Conservation (phyloP, 2,797 vertebrate species). For the Phoebastria nigripes region DNA sequence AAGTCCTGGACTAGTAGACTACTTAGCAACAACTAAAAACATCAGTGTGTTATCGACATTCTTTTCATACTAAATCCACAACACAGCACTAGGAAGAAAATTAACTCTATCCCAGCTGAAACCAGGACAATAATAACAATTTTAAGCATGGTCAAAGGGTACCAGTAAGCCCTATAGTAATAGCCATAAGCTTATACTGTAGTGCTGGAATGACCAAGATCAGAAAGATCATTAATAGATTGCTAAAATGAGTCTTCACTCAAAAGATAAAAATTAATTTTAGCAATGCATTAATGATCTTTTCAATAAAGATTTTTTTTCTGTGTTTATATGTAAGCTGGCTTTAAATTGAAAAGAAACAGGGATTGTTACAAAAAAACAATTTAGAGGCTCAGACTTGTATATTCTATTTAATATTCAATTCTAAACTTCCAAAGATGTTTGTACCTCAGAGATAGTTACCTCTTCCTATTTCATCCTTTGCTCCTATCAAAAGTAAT, state of each 20-base stretch:
- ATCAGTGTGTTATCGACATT: no score
- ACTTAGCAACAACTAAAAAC: no score
- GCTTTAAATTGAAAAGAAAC: neutral
- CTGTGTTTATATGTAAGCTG: neutral
- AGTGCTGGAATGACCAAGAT: neutral
- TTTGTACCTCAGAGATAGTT: neutral
- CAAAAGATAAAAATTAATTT: neutral
- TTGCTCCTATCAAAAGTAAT: slow-evolving; percentile 43
- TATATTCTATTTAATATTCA: neutral
- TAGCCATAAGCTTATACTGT: neutral
- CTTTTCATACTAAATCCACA: no score
- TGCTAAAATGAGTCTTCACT: neutral
- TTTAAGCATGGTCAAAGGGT: neutral
- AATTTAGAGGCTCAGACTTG: neutral
- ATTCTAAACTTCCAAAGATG: slow-evolving; percentile 3
- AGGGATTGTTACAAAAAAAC: neutral
- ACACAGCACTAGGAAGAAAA: no score
- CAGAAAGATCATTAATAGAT: neutral
- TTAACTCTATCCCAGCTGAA: no score
- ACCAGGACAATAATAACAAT: neutral
- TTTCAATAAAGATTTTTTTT: neutral
- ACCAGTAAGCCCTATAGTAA: neutral
- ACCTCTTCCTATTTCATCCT: slow-evolving; percentile 1
- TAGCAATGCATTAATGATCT: neutral
- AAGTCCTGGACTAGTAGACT: no score